These are phyloP conservation scores for Pseudorhiza aurosa DNA, from an alignment of 30 jellyfish, hydroid and myxozoan genomes.

Conservation along the genomic window DNA sequence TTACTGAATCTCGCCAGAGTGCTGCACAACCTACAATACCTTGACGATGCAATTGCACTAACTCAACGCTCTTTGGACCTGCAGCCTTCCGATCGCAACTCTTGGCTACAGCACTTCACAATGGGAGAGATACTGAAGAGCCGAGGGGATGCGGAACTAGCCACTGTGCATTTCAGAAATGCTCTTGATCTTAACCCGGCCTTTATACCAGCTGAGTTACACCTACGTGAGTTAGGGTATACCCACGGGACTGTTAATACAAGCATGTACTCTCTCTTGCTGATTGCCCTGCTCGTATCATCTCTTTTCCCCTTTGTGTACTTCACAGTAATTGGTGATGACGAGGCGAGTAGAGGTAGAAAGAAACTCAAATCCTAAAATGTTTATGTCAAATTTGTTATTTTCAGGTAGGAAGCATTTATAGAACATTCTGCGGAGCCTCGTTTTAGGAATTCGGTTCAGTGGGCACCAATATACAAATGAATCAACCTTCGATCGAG, in stretches of 20 bases:
- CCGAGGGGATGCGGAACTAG: conserved; percentile 80
- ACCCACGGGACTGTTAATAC: conserved; percentile 54
- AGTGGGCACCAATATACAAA: no score
- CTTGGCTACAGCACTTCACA: conserved; percentile 96
- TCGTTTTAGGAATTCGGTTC: no score
- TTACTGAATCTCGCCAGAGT: conserved; percentile 90
- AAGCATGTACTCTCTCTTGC: conserved; percentile 20
- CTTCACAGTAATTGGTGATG: conserved; percentile 66
- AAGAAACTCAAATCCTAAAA: conserved; percentile 30
- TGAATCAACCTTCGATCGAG: no score
- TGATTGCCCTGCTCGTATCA: conserved; percentile 45
- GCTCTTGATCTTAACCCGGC: conserved; percentile 90
- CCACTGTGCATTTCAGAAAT: conserved; percentile 71
- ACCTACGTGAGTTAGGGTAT: conserved; percentile 74
- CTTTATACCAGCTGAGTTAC: conserved; percentile 83
- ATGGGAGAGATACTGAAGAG: conserved; percentile 80
- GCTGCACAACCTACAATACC: conserved; percentile 72
- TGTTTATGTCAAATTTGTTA: no score
- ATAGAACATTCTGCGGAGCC: no score
- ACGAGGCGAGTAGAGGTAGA: conserved; percentile 31
- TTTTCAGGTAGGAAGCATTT: no score
- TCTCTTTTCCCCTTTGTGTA: conserved; percentile 71
- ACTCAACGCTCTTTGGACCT: conserved; percentile 81
- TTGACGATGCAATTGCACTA: conserved; percentile 81
- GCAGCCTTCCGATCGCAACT: conserved; percentile 74